phyloP scores from a whole-genome alignment of 1,140 invertebrate genomes.

The Luehdorfia chinensis region DNA sequence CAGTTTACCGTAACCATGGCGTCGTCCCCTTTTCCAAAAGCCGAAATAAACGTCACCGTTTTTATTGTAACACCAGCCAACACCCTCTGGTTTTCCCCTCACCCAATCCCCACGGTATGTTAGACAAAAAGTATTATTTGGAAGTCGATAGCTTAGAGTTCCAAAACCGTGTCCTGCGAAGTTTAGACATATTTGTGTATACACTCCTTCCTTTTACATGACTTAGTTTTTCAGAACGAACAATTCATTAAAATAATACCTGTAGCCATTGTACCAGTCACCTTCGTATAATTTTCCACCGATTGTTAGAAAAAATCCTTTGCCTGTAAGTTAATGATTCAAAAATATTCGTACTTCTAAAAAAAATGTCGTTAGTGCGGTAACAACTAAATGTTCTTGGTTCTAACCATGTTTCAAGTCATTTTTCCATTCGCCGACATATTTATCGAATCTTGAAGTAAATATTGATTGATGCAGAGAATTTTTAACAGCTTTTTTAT shows the following conservation, averaged over 20 bases:
- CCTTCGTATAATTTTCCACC: conserved; percentile 75
- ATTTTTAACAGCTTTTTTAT: conserved; percentile 66
- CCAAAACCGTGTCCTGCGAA: conserved; percentile 74
- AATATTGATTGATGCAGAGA: conserved; percentile 76
- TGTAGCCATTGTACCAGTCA: conserved; percentile 63
- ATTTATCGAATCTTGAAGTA: conserved; percentile 70
- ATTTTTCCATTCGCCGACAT: conserved; percentile 78
- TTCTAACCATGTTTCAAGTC: conserved; percentile 75
- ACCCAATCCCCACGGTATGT: conserved; percentile 76
- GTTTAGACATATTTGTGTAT: too few species aligned
- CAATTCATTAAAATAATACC: too few species aligned
- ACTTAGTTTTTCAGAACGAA: too few species aligned
- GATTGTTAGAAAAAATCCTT: conserved; percentile 52
- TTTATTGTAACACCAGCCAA: conserved; percentile 76
- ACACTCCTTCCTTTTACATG: too few species aligned
- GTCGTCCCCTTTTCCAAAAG: conserved; percentile 77
- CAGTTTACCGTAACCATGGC: conserved; percentile 81
- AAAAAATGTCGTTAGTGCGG: too few species aligned
- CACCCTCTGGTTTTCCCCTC: conserved; percentile 74
- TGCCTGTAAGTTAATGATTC: conserved; percentile 37
- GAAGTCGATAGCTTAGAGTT: conserved; percentile 39
- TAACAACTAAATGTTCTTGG: conserved; percentile 19
- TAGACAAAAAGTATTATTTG: conserved; percentile 58
- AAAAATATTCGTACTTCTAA: neutral
- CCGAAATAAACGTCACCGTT: conserved; percentile 80